Percentiles rank a stretch among this genome's conserved stretches.
Evolutionary conservation across 2,888 invertebrate genomes (phyloP).

Genomic region (Oconnorella tubifera): DNA sequence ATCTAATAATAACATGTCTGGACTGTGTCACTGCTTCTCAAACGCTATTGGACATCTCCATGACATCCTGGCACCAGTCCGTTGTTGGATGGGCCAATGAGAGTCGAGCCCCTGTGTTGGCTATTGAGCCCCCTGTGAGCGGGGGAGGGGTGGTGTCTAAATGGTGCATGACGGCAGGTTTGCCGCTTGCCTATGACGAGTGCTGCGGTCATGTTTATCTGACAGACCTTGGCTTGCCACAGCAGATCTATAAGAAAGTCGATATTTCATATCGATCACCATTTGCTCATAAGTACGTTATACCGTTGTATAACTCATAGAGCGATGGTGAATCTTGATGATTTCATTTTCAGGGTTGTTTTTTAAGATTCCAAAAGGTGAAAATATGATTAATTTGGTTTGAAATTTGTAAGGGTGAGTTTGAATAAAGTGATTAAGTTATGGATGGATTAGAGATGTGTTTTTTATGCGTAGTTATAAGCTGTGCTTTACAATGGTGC

Average conservation of each 20-base stretch:
- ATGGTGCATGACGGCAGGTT: slow-evolving; percentile 69
- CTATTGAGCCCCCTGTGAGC: slow-evolving; percentile 71
- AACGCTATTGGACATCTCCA: no score
- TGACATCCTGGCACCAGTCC: slow-evolving; percentile 56
- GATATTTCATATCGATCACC: slow-evolving; percentile 78
- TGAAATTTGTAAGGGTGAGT: no score
- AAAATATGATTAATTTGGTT: no score
- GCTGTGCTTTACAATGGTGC: no score
- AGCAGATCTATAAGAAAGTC: slow-evolving; percentile 70
- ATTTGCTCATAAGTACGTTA: slow-evolving; percentile 77
- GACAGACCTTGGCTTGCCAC: slow-evolving; percentile 79
- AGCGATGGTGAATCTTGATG: no score
- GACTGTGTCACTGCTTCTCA: neutral
- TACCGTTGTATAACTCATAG: slow-evolving; percentile 61
- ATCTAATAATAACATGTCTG: neutral
- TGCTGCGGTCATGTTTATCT: slow-evolving; percentile 67
- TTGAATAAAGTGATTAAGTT: no score
- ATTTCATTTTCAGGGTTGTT: no score
- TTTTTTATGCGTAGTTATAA: no score
- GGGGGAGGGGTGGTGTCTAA: slow-evolving; percentile 60
- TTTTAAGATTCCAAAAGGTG: no score
- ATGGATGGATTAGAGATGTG: no score
- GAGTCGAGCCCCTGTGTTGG: slow-evolving; percentile 70
- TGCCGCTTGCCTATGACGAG: slow-evolving; percentile 66
- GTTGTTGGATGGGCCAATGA: slow-evolving; percentile 69